Base-by-base conservation (phyloP, 1,140 invertebrate species). In the Brachionus rubens region DNA sequence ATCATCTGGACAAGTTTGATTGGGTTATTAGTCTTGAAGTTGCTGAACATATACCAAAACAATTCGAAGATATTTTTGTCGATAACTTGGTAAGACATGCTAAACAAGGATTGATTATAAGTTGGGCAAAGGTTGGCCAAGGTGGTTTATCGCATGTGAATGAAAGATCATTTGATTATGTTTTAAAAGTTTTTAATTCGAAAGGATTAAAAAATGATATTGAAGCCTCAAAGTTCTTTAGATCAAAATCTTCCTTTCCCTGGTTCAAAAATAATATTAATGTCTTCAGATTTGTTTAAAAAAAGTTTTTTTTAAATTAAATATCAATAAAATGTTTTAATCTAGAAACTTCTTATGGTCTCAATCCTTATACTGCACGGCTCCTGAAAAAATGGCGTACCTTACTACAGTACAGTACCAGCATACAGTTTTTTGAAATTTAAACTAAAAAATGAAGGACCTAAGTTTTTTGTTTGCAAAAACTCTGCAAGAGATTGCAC, bases 11-110 rank as follows among this genome's bases (percentile, higher is more conserved):
- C 9, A 2, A 3, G n/a, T 72, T 26, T 40, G 70, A 75, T 30
- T 75, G 70, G 70, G 16, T 75, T 28, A 36, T 75, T 10, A 54
- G 47, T 12, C 9, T 75, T 24, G 48, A 75, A 24, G 68, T 72
- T 19, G 68, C 68, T 7, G 68, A 72, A 5, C 68, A 72, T 26
- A 72, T 72, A 12, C 68, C 68, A n/a, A 43, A 40, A 36, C 33
- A 47, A 16, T 72, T 50, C 16, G 68, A 72, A 21, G 19, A 21
- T 0, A 30, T 30, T 50, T 72, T 26, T 54, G 12, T 72, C 1
- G 41, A 48, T 54, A 72, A 72, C 40, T 19, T 72, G 4, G 68
- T 48, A 9, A 40, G 68, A 21, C 43, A 47, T 40, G 46, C 41
- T 33, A 19, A 26, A 4, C 24, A 72, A 30, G 68, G 68, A 12